Conservation (phyloP, 2,797 vertebrate species). For the Chelonia mydas region DNA sequence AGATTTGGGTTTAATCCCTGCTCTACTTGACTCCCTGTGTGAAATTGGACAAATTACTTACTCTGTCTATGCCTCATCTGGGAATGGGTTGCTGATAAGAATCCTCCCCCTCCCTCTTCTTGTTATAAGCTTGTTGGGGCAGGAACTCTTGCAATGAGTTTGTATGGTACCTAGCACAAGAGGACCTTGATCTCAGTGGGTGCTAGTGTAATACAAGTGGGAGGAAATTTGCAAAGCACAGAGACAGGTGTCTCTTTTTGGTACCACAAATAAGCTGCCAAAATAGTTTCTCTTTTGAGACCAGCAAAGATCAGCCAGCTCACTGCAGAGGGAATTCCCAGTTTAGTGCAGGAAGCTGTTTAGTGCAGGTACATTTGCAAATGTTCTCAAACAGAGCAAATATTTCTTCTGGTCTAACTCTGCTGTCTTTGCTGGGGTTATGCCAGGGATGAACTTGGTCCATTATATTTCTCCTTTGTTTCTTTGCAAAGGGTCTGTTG, state of each 20-base stretch:
- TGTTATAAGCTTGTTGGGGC: neutral
- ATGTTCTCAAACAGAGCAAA: neutral
- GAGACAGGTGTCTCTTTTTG: neutral
- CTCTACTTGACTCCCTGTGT: conserved; percentile 54
- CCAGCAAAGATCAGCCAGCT: neutral
- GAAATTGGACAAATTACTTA: conserved; percentile 53
- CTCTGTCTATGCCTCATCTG: conserved; percentile 43
- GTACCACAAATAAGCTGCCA: neutral
- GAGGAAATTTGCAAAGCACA: neutral
- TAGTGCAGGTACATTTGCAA: accelerated
- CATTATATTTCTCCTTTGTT: neutral
- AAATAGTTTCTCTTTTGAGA: neutral
- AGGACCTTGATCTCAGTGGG: neutral
- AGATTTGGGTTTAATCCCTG: conserved; percentile 64
- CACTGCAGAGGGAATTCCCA: neutral
- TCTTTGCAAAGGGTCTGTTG: neutral
- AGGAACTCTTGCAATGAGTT: neutral
- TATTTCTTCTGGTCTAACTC: neutral
- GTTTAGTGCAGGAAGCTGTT: neutral
- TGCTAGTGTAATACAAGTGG: neutral
- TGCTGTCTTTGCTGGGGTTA: neutral
- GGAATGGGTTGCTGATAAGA: conserved; percentile 2
- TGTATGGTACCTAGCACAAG: neutral
- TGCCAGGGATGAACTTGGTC: neutral
- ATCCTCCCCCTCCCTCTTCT: neutral